Conservation (phyloP, 35 echinoderm and acorn worm genomes). For the Apostichopus californicus region DNA sequence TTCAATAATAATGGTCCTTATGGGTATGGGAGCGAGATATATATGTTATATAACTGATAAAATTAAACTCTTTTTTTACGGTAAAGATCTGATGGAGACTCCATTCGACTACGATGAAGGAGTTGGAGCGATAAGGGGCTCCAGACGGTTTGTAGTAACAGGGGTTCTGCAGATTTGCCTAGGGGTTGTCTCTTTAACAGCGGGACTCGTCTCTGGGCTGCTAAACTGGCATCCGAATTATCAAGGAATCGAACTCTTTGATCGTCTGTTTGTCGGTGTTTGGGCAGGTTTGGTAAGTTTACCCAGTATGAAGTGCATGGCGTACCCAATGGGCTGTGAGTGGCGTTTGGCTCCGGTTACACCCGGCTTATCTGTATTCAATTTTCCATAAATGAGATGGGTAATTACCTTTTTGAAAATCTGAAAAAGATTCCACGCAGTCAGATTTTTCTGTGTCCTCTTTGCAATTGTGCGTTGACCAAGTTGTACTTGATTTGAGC, state of each 20-base stretch:
- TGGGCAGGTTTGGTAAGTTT: constrained; percentile 18
- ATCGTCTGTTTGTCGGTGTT: constrained; percentile 8
- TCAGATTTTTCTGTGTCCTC: too few relatives aligned
- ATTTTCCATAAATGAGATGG: too few relatives aligned
- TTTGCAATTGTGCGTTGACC: too few relatives aligned
- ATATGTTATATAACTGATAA: too few relatives aligned
- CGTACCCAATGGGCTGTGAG: too few relatives aligned
- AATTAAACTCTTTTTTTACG: neutral
- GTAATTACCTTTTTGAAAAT: too few relatives aligned
- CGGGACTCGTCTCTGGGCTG: neutral
- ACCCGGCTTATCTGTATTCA: too few relatives aligned
- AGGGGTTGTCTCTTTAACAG: constrained; percentile 12
- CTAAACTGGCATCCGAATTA: constrained; percentile 12
- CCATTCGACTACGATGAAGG: neutral
- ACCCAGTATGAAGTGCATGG: neutral
- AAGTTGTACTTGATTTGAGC: too few relatives aligned
- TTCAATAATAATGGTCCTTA: too few relatives aligned
- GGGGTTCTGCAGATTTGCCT: constrained; percentile 5
- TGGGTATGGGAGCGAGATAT: too few relatives aligned
- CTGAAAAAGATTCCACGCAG: too few relatives aligned
- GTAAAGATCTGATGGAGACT: neutral
- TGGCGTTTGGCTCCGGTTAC: too few relatives aligned
- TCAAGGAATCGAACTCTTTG: constrained; percentile 17
- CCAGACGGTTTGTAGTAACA: neutral
- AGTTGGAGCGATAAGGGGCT: neutral